Evolutionary conservation across 2,888 invertebrate species (phyloP).

Genomic region (Elgonia sp.): DNA sequence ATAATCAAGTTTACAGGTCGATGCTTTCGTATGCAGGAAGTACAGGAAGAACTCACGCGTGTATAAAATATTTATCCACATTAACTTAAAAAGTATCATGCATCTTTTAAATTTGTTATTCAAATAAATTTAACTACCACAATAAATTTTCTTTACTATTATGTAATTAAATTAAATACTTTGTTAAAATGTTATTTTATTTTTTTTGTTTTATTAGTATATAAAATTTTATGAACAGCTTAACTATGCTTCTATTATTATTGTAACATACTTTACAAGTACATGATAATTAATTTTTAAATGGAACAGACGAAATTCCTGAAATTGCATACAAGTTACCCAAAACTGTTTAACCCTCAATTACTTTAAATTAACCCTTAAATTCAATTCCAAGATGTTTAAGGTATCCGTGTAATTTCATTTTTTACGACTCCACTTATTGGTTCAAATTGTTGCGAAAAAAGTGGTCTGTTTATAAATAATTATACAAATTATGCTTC

Average conservation of each 20-base stretch:
- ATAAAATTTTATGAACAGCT: too few relatives aligned
- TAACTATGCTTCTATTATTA: too few relatives aligned
- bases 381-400: conserved; percentile 7
- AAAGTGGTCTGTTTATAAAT: conserved; percentile 1
- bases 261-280: not conserved
- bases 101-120: too few relatives aligned
- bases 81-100: too few relatives aligned
- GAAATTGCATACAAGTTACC: not conserved
- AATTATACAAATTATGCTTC: too few relatives aligned
- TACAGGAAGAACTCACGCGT: too few relatives aligned
- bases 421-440: conserved; percentile 35
- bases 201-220: too few relatives aligned
- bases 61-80: too few relatives aligned
- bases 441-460: conserved; percentile 7
- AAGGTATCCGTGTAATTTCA: conserved; percentile 23
- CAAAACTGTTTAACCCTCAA: conserved; percentile 27
- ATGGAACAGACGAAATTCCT: conserved; percentile 7
- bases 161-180: too few relatives aligned
- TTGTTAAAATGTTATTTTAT: too few relatives aligned
- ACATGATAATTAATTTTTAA: not conserved
- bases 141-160: too few relatives aligned
- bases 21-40: not conserved
- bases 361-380: conserved; percentile 32
- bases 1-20: conserved; percentile 13
- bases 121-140: too few relatives aligned